These are phyloP conservation scores for Anthoptus insignis DNA, from an alignment of 2,888 invertebrate species.

Conservation along the genomic window DNA sequence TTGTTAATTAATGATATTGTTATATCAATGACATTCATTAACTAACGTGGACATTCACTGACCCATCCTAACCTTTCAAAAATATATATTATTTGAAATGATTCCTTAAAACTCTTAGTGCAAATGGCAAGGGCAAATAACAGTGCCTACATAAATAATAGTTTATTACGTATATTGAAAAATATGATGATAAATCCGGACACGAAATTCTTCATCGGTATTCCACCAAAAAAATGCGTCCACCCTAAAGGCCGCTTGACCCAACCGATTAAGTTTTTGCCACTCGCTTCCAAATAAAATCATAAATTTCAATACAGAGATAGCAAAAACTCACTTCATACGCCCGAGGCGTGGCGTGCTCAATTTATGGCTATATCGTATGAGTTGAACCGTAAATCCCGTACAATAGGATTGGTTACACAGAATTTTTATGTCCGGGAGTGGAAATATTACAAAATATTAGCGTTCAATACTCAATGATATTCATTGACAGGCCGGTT, in stretches of 20 bases:
- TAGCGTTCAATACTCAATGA: constrained; percentile 8
- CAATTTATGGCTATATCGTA: constrained; percentile 80
- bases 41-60: too few relatives aligned
- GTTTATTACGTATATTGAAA: too few relatives aligned
- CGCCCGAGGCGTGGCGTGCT: constrained; percentile 62
- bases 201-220: constrained; percentile 35
- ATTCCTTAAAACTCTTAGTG: too few relatives aligned
- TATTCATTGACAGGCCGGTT: too few relatives aligned
- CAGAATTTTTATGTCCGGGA: constrained; percentile 10
- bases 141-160: too few relatives aligned
- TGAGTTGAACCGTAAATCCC: constrained; percentile 47
- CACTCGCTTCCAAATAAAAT: constrained; percentile 74
- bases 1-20: too few relatives aligned
- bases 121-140: too few relatives aligned
- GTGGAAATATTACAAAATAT: constrained; percentile 3
- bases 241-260: constrained; percentile 52
- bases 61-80: too few relatives aligned
- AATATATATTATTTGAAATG: too few relatives aligned
- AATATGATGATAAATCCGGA: neutral
- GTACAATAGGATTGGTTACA: constrained; percentile 41
- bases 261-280: constrained; percentile 80
- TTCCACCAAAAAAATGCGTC: constrained; percentile 23
- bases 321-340: constrained; percentile 77
- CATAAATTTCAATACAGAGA: constrained; percentile 75
- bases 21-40: too few relatives aligned